These are phyloP conservation scores for Bombycilla garrulus DNA, from an alignment of 2,113 vertebrate genomes.

Conservation along the genomic window DNA sequence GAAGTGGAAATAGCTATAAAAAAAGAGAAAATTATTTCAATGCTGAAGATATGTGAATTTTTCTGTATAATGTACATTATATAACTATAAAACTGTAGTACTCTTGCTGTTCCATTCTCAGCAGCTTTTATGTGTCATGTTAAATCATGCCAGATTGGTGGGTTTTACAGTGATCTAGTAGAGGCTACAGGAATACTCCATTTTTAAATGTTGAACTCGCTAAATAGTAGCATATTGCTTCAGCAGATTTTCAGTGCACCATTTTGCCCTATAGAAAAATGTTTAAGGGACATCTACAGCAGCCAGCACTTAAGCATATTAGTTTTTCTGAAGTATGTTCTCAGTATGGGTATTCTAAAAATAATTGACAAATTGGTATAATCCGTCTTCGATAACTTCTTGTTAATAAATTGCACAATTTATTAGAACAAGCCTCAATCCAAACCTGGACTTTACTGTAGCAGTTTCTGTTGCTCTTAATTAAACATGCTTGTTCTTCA, in stretches of 20 bases:
- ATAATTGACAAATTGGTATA: neutral
- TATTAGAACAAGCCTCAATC: neutral
- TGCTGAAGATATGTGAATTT: neutral
- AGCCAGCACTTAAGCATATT: neutral
- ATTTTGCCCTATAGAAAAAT: neutral
- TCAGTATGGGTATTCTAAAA: neutral
- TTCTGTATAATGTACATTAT: neutral
- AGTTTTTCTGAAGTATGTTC: neutral
- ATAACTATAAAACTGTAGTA: neutral
- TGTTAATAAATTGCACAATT: neutral
- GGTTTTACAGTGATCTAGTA: neutral
- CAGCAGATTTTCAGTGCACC: neutral
- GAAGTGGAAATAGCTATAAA: neutral
- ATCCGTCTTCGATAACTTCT: neutral
- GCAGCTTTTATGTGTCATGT: neutral
- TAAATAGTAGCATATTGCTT: neutral
- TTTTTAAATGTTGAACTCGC: neutral
- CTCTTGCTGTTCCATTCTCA: neutral
- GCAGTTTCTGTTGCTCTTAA: neutral
- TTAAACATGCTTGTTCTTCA: neutral
- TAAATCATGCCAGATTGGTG: neutral
- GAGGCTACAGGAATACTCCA: neutral
- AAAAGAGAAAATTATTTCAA: neutral
- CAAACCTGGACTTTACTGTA: neutral
- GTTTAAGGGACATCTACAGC: neutral